phyloP scores from a whole-genome alignment of 2,888 invertebrate genomes.

The Arge pagana region DNA sequence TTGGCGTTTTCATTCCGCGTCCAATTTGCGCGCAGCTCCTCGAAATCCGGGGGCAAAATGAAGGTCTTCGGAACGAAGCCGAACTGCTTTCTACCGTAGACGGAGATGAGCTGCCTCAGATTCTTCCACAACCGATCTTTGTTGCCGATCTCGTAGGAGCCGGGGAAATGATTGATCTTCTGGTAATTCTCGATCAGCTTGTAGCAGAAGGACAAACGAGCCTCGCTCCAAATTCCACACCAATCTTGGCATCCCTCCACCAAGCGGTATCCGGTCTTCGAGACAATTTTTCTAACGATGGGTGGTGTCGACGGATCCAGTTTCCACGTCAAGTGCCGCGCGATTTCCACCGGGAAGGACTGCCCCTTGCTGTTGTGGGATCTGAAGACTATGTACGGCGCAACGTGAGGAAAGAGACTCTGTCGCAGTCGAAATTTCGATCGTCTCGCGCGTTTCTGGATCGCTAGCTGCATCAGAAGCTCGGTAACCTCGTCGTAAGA shows the following conservation, averaged over 20 bases:
- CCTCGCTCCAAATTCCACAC: slow-evolving; percentile 95
- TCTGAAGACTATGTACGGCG: slow-evolving; percentile 65
- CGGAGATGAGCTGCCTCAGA: slow-evolving; percentile 64
- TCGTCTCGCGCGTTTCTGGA: neutral
- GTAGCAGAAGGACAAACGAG: slow-evolving; percentile 87
- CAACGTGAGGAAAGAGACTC: slow-evolving; percentile 61
- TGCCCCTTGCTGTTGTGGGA: slow-evolving; percentile 58
- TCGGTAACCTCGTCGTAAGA: slow-evolving; percentile 8
- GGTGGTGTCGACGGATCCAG: slow-evolving; percentile 67
- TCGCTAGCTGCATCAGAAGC: neutral
- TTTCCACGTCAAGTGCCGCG: slow-evolving; percentile 65
- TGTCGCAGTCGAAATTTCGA: slow-evolving; percentile 30
- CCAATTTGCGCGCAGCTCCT: slow-evolving; percentile 64
- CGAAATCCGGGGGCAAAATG: slow-evolving; percentile 84
- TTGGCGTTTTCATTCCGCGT: slow-evolving; percentile 60
- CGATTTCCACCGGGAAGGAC: slow-evolving; percentile 58
- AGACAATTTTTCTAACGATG: slow-evolving; percentile 64
- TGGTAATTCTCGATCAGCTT: slow-evolving; percentile 80
- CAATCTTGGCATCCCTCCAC: slow-evolving; percentile 68
- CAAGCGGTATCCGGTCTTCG: slow-evolving; percentile 61
- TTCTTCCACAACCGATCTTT: slow-evolving; percentile 90
- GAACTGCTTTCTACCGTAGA: slow-evolving; percentile 67
- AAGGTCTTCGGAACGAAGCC: slow-evolving; percentile 91
- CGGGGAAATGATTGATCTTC: slow-evolving; percentile 95
- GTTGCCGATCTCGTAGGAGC: slow-evolving; percentile 92